These are phyloP conservation scores for Eupithecia centaureata DNA, from an alignment of 2,888 invertebrate genomes.

Conservation along the genomic window DNA sequence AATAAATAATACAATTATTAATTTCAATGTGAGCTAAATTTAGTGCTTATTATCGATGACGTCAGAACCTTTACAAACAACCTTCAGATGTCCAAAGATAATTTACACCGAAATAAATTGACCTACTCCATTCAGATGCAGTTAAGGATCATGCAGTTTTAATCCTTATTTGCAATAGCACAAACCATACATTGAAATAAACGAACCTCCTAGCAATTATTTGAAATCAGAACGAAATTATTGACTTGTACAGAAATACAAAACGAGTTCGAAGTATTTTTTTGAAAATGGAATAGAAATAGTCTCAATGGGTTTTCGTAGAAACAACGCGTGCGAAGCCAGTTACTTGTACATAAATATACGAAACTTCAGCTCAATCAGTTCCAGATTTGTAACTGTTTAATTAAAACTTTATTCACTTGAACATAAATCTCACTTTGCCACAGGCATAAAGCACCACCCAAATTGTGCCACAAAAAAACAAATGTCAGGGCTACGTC, in stretches of 20 bases:
- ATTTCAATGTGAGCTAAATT: not conserved
- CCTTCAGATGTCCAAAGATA: constrained; percentile 10
- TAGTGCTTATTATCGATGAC: constrained; percentile 13
- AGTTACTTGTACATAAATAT: no score
- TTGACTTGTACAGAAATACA: not conserved
- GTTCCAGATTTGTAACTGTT: no score
- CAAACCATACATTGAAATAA: not conserved
- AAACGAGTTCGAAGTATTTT: not conserved
- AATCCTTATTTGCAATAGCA: not conserved
- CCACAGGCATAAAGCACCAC: constrained; percentile 7
- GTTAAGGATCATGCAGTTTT: not conserved
- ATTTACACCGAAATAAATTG: constrained; percentile 20
- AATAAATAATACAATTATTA: not conserved
- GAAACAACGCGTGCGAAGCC: no score
- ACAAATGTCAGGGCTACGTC: constrained; percentile 26
- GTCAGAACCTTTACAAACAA: constrained; percentile 15
- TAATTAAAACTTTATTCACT: not conserved
- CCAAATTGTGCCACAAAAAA: constrained; percentile 1
- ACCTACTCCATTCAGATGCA: constrained; percentile 6
- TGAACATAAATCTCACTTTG: not conserved
- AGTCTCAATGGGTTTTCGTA: no score
- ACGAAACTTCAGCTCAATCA: no score
- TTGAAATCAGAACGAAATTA: not conserved
- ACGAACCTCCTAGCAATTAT: not conserved
- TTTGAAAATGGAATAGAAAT: no score